phyloP scores from a whole-genome alignment of 1,140 invertebrate species.

The Parasteatoda tepidariorum region DNA sequence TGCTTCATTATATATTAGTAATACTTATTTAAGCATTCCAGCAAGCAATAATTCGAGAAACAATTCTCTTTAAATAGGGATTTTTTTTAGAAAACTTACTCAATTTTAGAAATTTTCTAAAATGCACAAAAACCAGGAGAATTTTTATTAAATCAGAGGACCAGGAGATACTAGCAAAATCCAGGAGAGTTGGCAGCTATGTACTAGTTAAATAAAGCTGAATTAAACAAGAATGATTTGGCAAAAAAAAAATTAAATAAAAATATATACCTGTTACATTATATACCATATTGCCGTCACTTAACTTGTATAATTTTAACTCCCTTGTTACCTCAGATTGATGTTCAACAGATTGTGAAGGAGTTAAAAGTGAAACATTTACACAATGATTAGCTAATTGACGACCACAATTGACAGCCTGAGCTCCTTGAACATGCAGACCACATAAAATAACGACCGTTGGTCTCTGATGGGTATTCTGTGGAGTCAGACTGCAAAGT shows the following conservation, averaged over 20 bases:
- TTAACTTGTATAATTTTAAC: slow-evolving; percentile 75
- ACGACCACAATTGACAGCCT: slow-evolving; percentile 77
- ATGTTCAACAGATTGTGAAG: slow-evolving; percentile 50
- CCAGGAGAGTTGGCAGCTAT: no score
- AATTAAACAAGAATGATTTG: no score
- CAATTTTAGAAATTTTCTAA: no score
- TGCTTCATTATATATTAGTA: no score
- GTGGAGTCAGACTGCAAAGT: slow-evolving; percentile 75
- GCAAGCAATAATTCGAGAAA: no score
- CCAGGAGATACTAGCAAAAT: no score
- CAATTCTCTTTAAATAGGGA: no score
- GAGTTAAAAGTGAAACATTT: slow-evolving; percentile 77
- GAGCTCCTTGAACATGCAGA: slow-evolving; percentile 79
- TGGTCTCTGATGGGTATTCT: slow-evolving; percentile 84
- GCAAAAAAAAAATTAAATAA: not conserved
- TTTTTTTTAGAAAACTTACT: no score
- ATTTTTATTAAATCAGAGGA: no score
- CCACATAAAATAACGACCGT: slow-evolving; percentile 82
- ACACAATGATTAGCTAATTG: slow-evolving; percentile 86
- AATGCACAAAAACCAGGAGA: no score
- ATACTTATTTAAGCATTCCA: no score
- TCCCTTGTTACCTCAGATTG: slow-evolving; percentile 70
- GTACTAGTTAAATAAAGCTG: no score
- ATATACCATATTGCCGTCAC: slow-evolving; percentile 70
- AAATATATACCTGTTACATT: slow-evolving; percentile 70